Conservation (phyloP, 2,113 vertebrate species). For the Hucho hucho region DNA sequence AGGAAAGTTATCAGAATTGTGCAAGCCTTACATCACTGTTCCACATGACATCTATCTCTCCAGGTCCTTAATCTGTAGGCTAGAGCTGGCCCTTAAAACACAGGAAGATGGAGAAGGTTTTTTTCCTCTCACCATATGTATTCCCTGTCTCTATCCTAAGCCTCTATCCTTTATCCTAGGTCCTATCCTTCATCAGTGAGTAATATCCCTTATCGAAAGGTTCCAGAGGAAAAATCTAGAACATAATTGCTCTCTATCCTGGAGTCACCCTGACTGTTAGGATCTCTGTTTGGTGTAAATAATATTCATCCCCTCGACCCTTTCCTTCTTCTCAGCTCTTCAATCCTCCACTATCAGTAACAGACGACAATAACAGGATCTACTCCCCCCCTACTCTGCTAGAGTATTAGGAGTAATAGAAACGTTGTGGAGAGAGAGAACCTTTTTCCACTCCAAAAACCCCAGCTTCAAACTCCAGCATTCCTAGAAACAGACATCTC, state of each 20-base stretch:
- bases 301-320: not conserved
- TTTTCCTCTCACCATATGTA: too few species aligned
- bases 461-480: slow-evolving; percentile 8
- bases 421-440: not conserved
- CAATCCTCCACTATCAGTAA: slow-evolving; percentile 12
- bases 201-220: too few species aligned
- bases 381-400: slow-evolving; percentile 9
- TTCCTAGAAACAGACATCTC: not conserved
- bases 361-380: slow-evolving; percentile 33
- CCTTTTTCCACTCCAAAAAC: not conserved
- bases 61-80: too few species aligned
- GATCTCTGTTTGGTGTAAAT: not conserved
- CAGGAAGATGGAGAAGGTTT: too few species aligned
- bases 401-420: not conserved
- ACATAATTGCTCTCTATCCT: not conserved
- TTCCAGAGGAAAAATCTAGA: too few species aligned
- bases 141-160: too few species aligned
- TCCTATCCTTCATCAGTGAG: too few species aligned
- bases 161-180: too few species aligned
- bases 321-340: not conserved
- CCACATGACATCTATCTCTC: too few species aligned
- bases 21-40: too few species aligned
- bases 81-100: too few species aligned
- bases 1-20: too few species aligned
- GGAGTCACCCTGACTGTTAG: not conserved